phyloP scores from a whole-genome alignment of 92 coral and sea anemone species.

The Micromussa lordhowensis region DNA sequence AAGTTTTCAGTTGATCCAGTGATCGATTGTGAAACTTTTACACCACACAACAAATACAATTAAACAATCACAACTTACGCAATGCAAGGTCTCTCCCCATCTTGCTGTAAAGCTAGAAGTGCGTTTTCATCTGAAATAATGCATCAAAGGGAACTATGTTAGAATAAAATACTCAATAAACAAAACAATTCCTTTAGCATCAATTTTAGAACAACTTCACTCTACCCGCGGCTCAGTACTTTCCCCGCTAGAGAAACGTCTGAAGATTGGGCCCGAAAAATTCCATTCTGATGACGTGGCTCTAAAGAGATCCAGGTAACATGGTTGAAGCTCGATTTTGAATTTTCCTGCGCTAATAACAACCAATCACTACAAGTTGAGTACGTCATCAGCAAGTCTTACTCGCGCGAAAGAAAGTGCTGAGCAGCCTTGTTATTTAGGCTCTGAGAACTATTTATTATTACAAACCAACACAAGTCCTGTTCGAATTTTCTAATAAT shows the following conservation, averaged over 20 bases:
- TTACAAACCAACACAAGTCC: background rate
- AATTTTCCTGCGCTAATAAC: background rate
- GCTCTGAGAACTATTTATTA: background rate
- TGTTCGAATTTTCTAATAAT: background rate
- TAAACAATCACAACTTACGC: constrained; percentile 3
- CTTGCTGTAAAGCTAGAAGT: constrained; percentile 27
- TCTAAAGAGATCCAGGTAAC: background rate
- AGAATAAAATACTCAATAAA: background rate
- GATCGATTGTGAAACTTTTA: too few species aligned
- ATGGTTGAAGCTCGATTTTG: background rate
- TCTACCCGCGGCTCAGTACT: background rate
- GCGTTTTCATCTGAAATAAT: constrained; percentile 38
- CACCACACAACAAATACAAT: background rate
- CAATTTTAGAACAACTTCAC: background rate
- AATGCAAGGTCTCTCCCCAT: constrained; percentile 35
- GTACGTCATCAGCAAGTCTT: background rate
- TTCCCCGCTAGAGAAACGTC: background rate
- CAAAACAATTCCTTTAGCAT: background rate
- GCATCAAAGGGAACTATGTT: background rate
- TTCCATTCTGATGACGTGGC: background rate
- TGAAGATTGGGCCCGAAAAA: background rate
- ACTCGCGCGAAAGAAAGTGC: background rate
- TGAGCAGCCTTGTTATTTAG: background rate
- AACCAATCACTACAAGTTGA: background rate
- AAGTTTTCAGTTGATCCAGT: too few species aligned